These are phyloP conservation scores for Dreissena polymorpha DNA, from an alignment of 1,140 invertebrate genomes.

Conservation along the genomic window DNA sequence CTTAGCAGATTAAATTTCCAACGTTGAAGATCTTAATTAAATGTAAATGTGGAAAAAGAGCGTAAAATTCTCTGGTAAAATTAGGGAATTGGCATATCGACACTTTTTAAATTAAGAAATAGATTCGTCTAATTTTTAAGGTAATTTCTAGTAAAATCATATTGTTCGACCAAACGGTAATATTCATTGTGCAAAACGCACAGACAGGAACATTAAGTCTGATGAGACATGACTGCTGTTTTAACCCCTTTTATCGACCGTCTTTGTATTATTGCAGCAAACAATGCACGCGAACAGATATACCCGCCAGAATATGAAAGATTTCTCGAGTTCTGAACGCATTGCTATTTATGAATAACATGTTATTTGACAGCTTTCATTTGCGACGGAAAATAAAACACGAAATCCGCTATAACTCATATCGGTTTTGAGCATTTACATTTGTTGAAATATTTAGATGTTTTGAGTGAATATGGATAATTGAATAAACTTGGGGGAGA, in stretches of 20 bases:
- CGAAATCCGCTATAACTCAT: conserved; percentile 52
- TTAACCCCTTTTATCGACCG: conserved; percentile 51
- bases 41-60: no score
- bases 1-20: no score
- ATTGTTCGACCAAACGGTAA: conserved; percentile 19
- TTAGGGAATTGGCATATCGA: no score
- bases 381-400: conserved; percentile 54
- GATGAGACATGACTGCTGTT: conserved; percentile 49
- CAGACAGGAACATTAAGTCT: conserved; percentile 51
- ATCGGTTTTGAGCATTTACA: conserved; percentile 49
- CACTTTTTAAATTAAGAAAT: conserved; percentile 50
- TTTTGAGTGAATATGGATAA: not conserved
- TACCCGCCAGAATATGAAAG: conserved; percentile 33
- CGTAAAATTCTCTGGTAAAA: no score
- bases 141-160: conserved; percentile 28
- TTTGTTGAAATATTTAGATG: conserved; percentile 24
- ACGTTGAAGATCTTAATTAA: no score
- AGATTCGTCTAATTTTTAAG: conserved; percentile 43
- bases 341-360: conserved; percentile 47
- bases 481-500: no score
- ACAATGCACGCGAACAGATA: conserved; percentile 47
- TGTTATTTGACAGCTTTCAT: conserved; percentile 50
- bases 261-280: conserved; percentile 32
- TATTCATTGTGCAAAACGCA: conserved; percentile 52
- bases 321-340: conserved; percentile 48